Evolutionary conservation across 1,140 invertebrate species (phyloP), one percentile per base, ranked within the genome.

Genomic region (Polypedilum vanderplanki): DNA sequence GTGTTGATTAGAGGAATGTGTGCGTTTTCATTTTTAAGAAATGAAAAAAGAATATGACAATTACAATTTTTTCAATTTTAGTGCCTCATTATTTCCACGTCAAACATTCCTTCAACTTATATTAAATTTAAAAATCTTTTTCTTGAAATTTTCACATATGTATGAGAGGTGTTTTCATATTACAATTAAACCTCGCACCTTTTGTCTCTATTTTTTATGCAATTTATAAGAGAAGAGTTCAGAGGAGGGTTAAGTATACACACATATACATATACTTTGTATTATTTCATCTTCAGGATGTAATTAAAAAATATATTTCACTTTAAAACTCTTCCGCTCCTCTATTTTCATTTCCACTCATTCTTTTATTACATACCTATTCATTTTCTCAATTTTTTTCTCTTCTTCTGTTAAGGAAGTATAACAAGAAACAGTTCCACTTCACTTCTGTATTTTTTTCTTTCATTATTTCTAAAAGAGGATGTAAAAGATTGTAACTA

Each of bases 401-500:
- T 57, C 12, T 57, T 15, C n/a, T 57, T 57, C 15, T 57, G 46
- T 57, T 57, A n/a, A n/a, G n/a, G n/a, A 57, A n/a, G 12, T n/a
- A 57, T 57, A 57, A 57, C 46, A 57, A 57, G 12, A 57, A 57
- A 57, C 12, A 57, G 46, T 57, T n/a, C 24, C 24, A 33, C 24
- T 33, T 33, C 5, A 33, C n/a, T n/a, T 57, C 46, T 57, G 9
- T n/a, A 12, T 57, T 12, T n/a, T 57, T 57, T 12, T n/a, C 12
- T 12, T 33, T 57, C 10, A 57, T 57, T 57, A 12, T n/a, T n/a
- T 15, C 46, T 57, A 57, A 57, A 57, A 57, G 9, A 57, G n/a
- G n/a, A 57, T 57, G 46, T 57, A 57, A 57, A 57, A 57, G 46
- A 57, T 64, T 74, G 33, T 75, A 75, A 75, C 24, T 70, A 70